Conservation (phyloP, 2,113 vertebrate species). For the Myrmophylax atrothorax region DNA sequence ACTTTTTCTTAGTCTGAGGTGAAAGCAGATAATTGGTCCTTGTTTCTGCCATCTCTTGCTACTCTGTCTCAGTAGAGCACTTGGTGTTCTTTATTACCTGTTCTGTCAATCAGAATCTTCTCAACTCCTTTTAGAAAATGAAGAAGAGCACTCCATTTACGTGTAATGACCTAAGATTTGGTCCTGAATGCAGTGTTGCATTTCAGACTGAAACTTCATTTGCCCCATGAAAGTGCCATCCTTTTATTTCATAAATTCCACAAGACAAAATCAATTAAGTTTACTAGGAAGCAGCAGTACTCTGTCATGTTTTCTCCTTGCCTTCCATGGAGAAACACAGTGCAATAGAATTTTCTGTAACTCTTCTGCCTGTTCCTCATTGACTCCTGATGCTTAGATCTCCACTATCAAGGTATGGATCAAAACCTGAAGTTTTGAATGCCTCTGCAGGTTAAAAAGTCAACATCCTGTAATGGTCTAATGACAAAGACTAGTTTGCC, state of each 20-base stretch:
- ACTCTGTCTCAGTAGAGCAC: neutral
- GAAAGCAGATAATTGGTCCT: neutral
- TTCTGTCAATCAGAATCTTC: neutral
- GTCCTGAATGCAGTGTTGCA: neutral
- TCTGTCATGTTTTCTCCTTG: neutral
- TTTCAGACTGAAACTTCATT: neutral
- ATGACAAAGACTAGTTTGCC: neutral
- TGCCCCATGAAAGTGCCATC: neutral
- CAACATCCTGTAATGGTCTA: neutral
- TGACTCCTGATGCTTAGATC: neutral
- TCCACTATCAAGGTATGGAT: neutral
- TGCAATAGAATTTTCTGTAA: neutral
- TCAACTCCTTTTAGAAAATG: neutral
- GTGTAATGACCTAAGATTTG: neutral
- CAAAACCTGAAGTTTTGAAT: neutral
- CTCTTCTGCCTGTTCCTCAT: neutral
- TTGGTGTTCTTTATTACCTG: neutral
- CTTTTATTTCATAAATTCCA: accelerated
- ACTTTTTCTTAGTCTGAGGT: conserved; percentile 18
- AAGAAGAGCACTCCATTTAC: neutral
- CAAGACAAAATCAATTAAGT: neutral
- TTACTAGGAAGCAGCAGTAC: neutral
- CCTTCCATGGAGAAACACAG: neutral
- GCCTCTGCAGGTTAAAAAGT: neutral
- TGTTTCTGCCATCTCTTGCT: neutral